Percentiles rank a stretch among this genome's conserved stretches.
Conservation (phyloP, 2,797 vertebrate species). For the Arrhamphus sclerolepis region DNA sequence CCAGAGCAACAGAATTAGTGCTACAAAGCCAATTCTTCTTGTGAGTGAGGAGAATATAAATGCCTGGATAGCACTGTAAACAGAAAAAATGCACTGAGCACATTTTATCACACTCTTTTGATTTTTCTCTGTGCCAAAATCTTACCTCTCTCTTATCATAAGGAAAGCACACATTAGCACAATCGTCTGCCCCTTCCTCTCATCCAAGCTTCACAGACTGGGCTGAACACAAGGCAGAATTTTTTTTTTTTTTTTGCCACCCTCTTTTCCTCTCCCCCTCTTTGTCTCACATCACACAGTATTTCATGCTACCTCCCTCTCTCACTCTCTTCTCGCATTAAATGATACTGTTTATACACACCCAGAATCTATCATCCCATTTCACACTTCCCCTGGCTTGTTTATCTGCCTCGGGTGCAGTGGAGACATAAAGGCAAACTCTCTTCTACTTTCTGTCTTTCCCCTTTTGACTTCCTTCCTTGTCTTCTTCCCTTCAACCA, state of each 20-base stretch:
- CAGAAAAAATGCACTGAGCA: conserved; percentile 38
- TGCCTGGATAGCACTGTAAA: conserved; percentile 43
- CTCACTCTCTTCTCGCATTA: conserved; percentile 65
- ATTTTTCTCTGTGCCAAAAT: conserved; percentile 14
- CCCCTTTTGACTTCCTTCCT: conserved; percentile 52
- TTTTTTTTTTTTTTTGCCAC: conserved; percentile 1
- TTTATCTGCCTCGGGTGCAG: conserved; percentile 76
- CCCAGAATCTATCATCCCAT: conserved; percentile 78
- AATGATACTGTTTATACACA: conserved; percentile 80
- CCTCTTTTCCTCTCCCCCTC: conserved; percentile 37
- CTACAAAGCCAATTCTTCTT: conserved; percentile 48
- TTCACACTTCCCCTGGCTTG: conserved; percentile 77
- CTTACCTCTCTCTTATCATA: conserved; percentile 59
- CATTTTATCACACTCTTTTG: conserved; percentile 27
- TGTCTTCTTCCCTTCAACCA: conserved; percentile 57
- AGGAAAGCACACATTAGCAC: conserved; percentile 42
- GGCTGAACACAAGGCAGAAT: conserved; percentile 45
- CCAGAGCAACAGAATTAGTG: conserved; percentile 55
- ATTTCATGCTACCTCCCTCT: conserved; percentile 66
- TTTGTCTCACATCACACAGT: conserved; percentile 62
- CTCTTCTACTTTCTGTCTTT: conserved; percentile 47
- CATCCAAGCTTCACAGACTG: conserved; percentile 58
- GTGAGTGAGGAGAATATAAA: conserved; percentile 54
- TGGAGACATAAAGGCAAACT: conserved; percentile 72
- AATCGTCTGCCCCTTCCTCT: conserved; percentile 33